Conservation (phyloP, 2,888 invertebrate genomes). For the Cheilosia grossa region DNA sequence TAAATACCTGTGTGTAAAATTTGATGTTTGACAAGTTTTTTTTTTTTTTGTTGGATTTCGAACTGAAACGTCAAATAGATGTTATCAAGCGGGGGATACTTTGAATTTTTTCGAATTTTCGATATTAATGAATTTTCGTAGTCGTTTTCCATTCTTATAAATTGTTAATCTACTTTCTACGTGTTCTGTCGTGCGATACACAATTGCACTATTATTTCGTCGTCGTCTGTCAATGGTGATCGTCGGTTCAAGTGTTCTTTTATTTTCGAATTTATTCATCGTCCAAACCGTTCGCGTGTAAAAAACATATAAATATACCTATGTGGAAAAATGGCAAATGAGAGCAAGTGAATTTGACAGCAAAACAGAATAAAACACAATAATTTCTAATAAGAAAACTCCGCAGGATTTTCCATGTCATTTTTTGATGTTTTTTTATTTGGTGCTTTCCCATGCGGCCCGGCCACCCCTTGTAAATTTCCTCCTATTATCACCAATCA, state of each 20-base stretch:
- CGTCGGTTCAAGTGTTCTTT: slow-evolving; percentile 40
- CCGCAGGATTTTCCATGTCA: slow-evolving; percentile 3
- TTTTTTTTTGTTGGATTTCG: slow-evolving; percentile 1
- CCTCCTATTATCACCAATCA: slow-evolving; percentile 36
- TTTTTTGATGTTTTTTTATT: slow-evolving; percentile 37
- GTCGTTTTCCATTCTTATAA: not conserved
- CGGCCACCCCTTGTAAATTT: slow-evolving; percentile 59
- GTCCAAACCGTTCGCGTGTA: slow-evolving; percentile 18
- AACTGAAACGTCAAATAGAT: slow-evolving; percentile 57
- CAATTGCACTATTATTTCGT: not conserved
- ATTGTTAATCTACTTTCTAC: not conserved
- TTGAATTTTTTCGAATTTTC: slow-evolving; percentile 5
- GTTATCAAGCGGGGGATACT: slow-evolving; percentile 13
- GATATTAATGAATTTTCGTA: slow-evolving; percentile 10
- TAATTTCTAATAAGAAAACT: not conserved
- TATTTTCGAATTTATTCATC: not conserved
- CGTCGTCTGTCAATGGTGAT: slow-evolving; percentile 24
- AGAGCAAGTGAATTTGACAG: slow-evolving; percentile 45
- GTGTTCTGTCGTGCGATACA: slow-evolving; percentile 7
- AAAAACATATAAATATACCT: slow-evolving; percentile 1
- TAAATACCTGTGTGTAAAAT: slow-evolving; percentile 15
- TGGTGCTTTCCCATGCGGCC: slow-evolving; percentile 59
- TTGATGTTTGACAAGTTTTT: slow-evolving; percentile 38
- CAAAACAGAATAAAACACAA: not conserved
- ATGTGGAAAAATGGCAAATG: not conserved